Conservation (phyloP, 2,888 invertebrate species). For the Heliconius cydno region DNA sequence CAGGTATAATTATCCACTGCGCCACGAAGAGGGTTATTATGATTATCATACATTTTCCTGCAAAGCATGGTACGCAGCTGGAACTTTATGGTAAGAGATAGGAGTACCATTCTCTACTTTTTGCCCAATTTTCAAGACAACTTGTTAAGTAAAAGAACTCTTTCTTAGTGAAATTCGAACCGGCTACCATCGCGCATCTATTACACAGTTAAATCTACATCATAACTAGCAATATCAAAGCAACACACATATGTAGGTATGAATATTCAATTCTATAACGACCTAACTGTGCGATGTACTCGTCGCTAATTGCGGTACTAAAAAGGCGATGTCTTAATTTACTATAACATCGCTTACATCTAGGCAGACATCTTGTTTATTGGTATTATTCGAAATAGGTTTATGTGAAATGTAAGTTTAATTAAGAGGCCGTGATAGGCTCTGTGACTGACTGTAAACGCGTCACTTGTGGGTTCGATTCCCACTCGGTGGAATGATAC, state of each 20-base stretch:
- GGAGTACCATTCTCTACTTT: too few species aligned
- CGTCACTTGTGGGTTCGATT: background rate
- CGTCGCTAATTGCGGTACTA: constrained; percentile 24
- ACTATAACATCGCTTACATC: constrained; percentile 17
- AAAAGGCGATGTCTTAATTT: constrained; percentile 27
- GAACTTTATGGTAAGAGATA: too few species aligned
- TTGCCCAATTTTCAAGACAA: too few species aligned
- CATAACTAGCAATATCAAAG: too few species aligned
- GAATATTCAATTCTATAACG: background rate
- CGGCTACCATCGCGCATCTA: background rate
- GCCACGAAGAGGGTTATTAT: too few species aligned
- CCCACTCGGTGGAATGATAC: background rate
- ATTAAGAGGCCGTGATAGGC: background rate
- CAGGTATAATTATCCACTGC: too few species aligned
- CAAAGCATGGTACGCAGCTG: too few species aligned
- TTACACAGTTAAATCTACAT: too few species aligned
- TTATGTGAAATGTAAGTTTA: constrained; percentile 13
- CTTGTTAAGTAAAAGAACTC: too few species aligned
- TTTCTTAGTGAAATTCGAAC: background rate
- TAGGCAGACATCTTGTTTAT: constrained; percentile 25
- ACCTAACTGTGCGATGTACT: background rate
- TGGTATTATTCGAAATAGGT: constrained; percentile 4
- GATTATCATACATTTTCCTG: too few species aligned
- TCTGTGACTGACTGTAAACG: background rate
- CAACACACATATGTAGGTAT: background rate